phyloP scores from a whole-genome alignment of 2,113 vertebrate species.

The Microcebus lehilahytsara region DNA sequence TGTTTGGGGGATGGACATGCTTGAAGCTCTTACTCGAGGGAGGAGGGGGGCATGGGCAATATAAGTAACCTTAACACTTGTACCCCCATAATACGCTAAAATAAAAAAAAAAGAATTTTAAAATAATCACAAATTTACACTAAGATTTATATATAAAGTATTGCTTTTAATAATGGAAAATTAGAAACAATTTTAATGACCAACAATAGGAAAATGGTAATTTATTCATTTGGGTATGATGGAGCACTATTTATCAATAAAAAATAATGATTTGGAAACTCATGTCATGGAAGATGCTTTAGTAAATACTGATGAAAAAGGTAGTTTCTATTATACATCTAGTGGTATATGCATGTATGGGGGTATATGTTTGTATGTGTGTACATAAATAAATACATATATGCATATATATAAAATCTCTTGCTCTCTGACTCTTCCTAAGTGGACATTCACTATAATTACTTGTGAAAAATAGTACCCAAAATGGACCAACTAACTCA shows the following conservation, averaged over 20 bases:
- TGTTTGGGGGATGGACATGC: too few species aligned
- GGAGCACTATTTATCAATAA: background rate
- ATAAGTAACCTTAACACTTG: too few species aligned
- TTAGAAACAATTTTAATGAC: background rate
- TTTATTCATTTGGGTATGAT: background rate
- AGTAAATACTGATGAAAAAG: background rate
- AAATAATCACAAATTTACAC: background rate
- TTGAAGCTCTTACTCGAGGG: too few species aligned
- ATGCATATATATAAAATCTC: background rate
- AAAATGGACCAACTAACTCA: background rate
- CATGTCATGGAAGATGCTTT: background rate
- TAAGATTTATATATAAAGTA: background rate
- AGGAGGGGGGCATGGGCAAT: too few species aligned
- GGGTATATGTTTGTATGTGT: background rate
- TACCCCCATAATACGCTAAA: too few species aligned
- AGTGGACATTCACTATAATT: background rate
- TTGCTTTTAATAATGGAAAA: conserved; percentile 3
- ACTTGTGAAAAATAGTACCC: background rate
- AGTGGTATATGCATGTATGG: background rate
- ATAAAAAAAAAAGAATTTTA: background rate
- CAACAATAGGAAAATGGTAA: background rate
- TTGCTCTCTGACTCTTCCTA: background rate
- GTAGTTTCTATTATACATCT: background rate
- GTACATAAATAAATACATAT: background rate
- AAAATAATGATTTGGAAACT: conserved; percentile 15